Conservation (phyloP, 2,888 invertebrate genomes). For the Coelinius sp. region DNA sequence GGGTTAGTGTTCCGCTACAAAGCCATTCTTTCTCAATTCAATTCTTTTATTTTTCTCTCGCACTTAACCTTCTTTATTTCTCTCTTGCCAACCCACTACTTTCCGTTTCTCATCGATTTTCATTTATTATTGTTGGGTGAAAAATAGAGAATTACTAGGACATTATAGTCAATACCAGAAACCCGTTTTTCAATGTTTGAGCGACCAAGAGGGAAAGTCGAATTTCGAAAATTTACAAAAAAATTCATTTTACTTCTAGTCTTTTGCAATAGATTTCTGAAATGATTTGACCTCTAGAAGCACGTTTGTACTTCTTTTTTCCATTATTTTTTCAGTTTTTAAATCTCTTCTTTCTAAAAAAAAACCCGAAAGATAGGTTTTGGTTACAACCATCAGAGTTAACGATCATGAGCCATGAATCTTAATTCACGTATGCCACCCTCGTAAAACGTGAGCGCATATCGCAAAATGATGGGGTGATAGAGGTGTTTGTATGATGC, state of each 20-base stretch:
- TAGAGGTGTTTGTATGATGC: conserved; percentile 24
- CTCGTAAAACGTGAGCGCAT: conserved; percentile 37
- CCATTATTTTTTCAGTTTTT: neutral
- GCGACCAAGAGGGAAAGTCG: too few species aligned
- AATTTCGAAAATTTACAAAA: too few species aligned
- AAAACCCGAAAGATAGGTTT: neutral
- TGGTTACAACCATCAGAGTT: neutral
- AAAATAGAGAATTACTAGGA: conserved; percentile 18
- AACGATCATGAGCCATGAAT: conserved; percentile 36
- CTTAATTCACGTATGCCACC: conserved; percentile 36
- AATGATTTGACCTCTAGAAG: too few species aligned
- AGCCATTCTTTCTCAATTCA: conserved; percentile 3
- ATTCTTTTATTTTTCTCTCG: conserved; percentile 2
- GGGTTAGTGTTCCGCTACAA: conserved; percentile 2
- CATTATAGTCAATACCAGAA: too few species aligned
- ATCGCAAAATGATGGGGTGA: conserved; percentile 17
- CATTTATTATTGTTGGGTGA: conserved; percentile 17
- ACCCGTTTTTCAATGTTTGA: too few species aligned
- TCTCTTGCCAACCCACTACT: neutral
- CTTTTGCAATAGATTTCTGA: too few species aligned
- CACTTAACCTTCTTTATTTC: neutral
- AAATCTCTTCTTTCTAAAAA: too few species aligned
- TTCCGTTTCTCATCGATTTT: conserved; percentile 21
- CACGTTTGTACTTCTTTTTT: neutral
- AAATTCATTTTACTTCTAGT: too few species aligned